A percentile compares a stretch with the other conserved stretches of the same genome.
These are phyloP conservation scores for Parotocinclus haroldoi DNA, from an alignment of 2,797 vertebrate species.

Conservation along the genomic window DNA sequence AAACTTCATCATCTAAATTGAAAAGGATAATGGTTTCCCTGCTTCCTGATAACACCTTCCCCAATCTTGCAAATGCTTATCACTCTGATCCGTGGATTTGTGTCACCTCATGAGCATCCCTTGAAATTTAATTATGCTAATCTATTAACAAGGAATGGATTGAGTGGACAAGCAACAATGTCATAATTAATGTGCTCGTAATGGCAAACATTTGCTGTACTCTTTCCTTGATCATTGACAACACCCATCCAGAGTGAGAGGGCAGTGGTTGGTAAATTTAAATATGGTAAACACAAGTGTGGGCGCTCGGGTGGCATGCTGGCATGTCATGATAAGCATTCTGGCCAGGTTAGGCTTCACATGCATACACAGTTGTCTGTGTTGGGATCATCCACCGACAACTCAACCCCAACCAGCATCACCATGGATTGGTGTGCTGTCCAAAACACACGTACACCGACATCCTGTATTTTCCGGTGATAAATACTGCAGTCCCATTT, in stretches of 20 bases:
- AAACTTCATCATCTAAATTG: slow-evolving; percentile 51
- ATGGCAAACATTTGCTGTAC: slow-evolving; percentile 65
- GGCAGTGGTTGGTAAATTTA: neutral
- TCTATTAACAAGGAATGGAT: slow-evolving; percentile 64
- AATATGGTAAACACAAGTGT: neutral
- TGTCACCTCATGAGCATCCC: slow-evolving; percentile 51
- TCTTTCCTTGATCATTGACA: slow-evolving; percentile 57
- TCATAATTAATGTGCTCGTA: slow-evolving; percentile 62
- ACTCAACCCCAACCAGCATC: too few species aligned
- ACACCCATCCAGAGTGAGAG: slow-evolving; percentile 53
- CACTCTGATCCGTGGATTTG: slow-evolving; percentile 48
- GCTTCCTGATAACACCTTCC: slow-evolving; percentile 43
- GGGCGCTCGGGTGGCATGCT: too few species aligned
- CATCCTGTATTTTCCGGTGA: too few species aligned
- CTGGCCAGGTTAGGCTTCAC: too few species aligned
- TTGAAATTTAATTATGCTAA: slow-evolving; percentile 60
- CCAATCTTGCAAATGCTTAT: slow-evolving; percentile 43
- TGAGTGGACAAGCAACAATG: slow-evolving; percentile 54
- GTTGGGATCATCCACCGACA: too few species aligned
- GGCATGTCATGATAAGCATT: too few species aligned
- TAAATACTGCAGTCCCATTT: too few species aligned
- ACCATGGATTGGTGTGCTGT: too few species aligned
- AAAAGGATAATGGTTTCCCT: slow-evolving; percentile 46
- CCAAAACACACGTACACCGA: too few species aligned
- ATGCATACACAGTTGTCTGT: too few species aligned